Base-by-base conservation (phyloP, 2,888 invertebrate genomes). In the Leptopilina drosophilae region DNA sequence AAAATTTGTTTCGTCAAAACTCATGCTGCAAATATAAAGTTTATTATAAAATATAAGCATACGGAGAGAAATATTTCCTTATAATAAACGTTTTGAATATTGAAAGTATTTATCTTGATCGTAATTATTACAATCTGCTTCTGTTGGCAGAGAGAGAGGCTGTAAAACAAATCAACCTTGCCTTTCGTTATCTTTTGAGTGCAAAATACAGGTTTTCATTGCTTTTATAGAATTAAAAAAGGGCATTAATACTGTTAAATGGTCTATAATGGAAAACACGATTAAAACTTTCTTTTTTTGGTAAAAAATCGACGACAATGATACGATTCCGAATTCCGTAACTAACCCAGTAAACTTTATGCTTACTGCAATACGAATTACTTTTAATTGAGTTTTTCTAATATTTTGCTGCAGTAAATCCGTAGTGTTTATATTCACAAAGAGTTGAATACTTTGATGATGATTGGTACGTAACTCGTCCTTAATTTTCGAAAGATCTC, bases 231-330 rank as follows among this genome's bases (percentile, higher is more conserved):
- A 26, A 56, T 73, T 33, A 73, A 26, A 14, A 73, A 73, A 56
- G 33, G 33, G 53, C 33, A 14, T 53, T n/a, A 73, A 73, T 33
- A 33, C 33, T 33, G 33, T 73, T 73, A n/a, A 62, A 62, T 53
- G 26, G 14, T 53, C 49, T 20, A 20, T 6, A 49, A 67, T 26
- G 20, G 26, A 20, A 5, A 53, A 73, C 53, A 56, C 33, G 53
- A 73, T 26, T 53, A 56, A 42, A 26, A 73, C 26, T 73, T 73
- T 73, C 26, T n/a, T 73, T 73, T 73, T 20, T 73, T 56, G n/a
- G 14, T 53, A 56, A 33, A 53, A n/a, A 53, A n/a, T 69, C 49
- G 7, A 7, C 26, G 14, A 49, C 49, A 69, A 69, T 49, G 14
- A 14, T 49, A 53, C 12, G 49, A 49, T 49, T 69, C 12, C 14